Conservation (phyloP, 2,113 vertebrate genomes). For the Castor canadensis region DNA sequence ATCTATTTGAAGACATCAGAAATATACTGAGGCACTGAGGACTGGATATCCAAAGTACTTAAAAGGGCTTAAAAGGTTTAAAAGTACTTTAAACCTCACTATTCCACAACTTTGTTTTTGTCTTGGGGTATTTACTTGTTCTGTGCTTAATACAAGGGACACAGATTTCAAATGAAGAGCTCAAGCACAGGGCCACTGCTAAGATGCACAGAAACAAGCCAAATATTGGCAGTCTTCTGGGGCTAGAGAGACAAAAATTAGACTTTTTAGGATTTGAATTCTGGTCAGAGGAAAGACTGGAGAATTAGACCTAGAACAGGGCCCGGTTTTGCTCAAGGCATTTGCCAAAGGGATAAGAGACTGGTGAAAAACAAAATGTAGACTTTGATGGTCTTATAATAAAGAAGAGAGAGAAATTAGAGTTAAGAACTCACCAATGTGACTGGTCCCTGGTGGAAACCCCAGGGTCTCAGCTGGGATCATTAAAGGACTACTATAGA, state of each 20-base stretch:
- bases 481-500: neutral
- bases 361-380: neutral
- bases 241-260: neutral
- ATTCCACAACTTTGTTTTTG: neutral
- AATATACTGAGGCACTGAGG: neutral
- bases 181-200: neutral
- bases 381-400: neutral
- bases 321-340: neutral
- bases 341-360: too few relatives aligned
- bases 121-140: neutral
- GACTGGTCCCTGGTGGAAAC: neutral
- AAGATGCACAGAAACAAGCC: neutral
- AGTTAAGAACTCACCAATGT: neutral
- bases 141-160: neutral
- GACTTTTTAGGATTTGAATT: neutral
- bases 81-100: neutral
- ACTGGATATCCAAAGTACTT: neutral
- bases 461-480: neutral
- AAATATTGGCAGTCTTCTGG: neutral
- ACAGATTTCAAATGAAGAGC: neutral
- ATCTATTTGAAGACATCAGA: neutral
- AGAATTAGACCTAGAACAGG: neutral
- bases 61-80: too few relatives aligned
- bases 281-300: neutral
- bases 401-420: neutral